These are phyloP conservation scores for Circaetus gallicus DNA, from an alignment of 2,113 vertebrate genomes.

Conservation along the genomic window DNA sequence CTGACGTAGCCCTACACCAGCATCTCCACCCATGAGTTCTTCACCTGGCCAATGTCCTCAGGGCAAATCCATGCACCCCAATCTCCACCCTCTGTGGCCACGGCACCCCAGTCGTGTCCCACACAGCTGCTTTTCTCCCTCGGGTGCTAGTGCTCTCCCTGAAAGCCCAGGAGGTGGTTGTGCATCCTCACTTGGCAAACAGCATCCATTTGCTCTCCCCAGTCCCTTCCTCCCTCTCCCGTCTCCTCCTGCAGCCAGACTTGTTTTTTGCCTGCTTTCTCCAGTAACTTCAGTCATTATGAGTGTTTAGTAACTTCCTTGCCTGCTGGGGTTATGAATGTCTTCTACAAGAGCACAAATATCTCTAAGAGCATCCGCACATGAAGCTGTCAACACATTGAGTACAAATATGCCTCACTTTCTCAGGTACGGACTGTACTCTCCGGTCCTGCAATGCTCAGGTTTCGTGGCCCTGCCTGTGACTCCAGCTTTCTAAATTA, in stretches of 20 bases:
- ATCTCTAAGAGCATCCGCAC: neutral
- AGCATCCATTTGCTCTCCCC: neutral
- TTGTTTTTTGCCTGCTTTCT: neutral
- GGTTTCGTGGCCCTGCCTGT: neutral
- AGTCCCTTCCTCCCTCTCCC: neutral
- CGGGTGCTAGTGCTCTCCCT: neutral
- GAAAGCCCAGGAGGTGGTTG: neutral
- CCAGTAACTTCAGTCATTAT: neutral
- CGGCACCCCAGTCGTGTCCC: rapidly evolving
- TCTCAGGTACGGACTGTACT: neutral
- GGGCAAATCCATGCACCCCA: neutral
- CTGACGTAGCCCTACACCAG: neutral
- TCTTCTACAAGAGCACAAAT: neutral
- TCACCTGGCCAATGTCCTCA: neutral
- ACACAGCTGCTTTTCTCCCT: neutral
- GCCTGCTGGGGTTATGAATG: neutral
- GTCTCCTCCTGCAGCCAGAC: neutral
- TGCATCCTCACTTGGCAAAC: neutral
- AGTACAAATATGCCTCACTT: neutral
- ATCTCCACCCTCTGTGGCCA: neutral
- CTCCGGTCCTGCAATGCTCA: neutral
- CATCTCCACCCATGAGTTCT: neutral
- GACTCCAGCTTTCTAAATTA: neutral
- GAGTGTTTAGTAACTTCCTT: neutral
- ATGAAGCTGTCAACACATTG: neutral